Evolutionary conservation across 1,140 invertebrate genomes (phyloP).

Genomic region (Diuraphis noxia): DNA sequence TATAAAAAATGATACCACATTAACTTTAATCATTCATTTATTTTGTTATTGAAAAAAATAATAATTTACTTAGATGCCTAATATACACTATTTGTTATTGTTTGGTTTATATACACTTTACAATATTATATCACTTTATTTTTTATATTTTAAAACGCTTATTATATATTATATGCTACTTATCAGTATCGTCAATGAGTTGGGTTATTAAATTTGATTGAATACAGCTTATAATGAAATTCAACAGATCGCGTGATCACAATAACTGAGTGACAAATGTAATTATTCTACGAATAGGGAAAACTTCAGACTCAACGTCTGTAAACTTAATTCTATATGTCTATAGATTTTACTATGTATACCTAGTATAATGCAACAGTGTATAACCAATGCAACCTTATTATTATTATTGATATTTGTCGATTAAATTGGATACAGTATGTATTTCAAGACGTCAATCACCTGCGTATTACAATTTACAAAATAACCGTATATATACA

Average conservation of each 20-base stretch:
- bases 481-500: neutral
- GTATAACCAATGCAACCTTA: neutral
- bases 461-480: neutral
- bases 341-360: neutral
- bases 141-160: neutral
- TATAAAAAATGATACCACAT: neutral
- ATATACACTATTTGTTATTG: neutral
- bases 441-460: conserved; percentile 18
- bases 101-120: neutral
- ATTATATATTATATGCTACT: neutral
- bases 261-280: conserved; percentile 9
- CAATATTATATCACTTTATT: neutral
- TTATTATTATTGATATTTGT: conserved; percentile 36
- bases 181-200: neutral
- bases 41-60: neutral
- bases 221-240: conserved; percentile 18
- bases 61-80: neutral
- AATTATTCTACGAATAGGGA: neutral
- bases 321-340: conserved; percentile 12
- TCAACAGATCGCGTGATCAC: conserved; percentile 32
- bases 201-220: neutral
- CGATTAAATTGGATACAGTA: conserved; percentile 18
- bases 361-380: no score
- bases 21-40: neutral
- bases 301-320: neutral